Base-by-base conservation (phyloP, 2,888 invertebrate species). In the Girardia tigrina region DNA sequence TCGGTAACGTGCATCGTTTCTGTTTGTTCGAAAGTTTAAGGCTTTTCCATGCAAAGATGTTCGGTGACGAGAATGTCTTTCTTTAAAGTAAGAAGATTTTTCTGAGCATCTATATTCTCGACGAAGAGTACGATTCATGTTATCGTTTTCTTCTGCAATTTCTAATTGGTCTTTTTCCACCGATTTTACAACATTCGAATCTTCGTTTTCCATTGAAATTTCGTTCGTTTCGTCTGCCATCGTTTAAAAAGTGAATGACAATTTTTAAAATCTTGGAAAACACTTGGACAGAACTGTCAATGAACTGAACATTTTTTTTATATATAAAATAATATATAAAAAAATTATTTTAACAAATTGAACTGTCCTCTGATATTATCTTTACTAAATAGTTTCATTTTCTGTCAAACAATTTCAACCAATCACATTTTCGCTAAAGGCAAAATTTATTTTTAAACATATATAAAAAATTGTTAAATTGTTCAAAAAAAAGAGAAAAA, bases 21-120 rank as follows among this genome's bases (percentile, higher is more conserved):
- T 89, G 78, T 85, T 85, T 74, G 82, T 81, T 87, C 90, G 90
- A 88, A 91, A 91, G 87, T 89, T 90, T 85, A 92, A 88, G 84
- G 92, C 91, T 87, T 90, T 91, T 85, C 92, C 92, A 85, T 92
- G 88, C 84, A 92, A 89, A 87, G 91, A 91, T 90, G 92, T 90
- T 87, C 91, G 89, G 0, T 82, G 82, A 77, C 56, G 56, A 20
- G 56, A 56, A 56, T 56, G 56, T 56, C 56, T 56, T 56, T 56
- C 56, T 56, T 56, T 56, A n/a, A 56, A 56, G 23, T 56, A 56
- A 6, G 56, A 56, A 8, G 56, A 56, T n/a, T 56, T 56, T 56
- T 16, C 56, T 20, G 56, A n/a, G 23, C 56, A 56, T 56, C 56
- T 4, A n/a, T 56, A 56, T 16, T 56, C 56, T 56, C 56, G 4